These are phyloP conservation scores for Cephus spinipes DNA, from an alignment of 2,888 invertebrate species.

Conservation along the genomic window DNA sequence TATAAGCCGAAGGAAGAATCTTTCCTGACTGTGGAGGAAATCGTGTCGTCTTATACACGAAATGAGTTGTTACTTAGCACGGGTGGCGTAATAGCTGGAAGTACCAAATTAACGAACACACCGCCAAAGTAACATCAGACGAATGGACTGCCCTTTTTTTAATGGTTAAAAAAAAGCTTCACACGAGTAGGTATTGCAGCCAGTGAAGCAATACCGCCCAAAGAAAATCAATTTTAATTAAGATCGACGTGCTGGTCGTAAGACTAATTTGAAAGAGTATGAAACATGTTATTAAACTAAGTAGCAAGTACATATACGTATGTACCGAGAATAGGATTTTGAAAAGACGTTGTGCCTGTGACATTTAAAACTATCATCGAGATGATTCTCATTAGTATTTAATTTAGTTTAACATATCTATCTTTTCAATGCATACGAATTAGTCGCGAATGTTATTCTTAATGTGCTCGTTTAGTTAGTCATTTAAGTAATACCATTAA, in stretches of 20 bases:
- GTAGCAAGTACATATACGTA: not conserved
- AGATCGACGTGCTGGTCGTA: not conserved
- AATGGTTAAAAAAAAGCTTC: not conserved
- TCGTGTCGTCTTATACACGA: constrained; percentile 55
- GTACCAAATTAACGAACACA: constrained; percentile 56
- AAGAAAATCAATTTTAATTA: not conserved
- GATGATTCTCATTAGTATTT: not conserved
- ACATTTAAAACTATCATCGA: not conserved
- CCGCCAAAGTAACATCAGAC: constrained; percentile 43
- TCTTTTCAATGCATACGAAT: not conserved
- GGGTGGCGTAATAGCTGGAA: constrained; percentile 54
- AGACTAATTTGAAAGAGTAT: not conserved
- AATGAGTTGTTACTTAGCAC: constrained; percentile 59
- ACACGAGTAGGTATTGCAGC: not conserved
- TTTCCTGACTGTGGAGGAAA: constrained; percentile 60
- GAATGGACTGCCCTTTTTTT: not conserved
- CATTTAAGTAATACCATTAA: not conserved
- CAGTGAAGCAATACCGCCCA: not conserved
- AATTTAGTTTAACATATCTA: not conserved
- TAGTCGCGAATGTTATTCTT: not conserved
- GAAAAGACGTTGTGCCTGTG: not conserved
- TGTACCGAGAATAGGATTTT: not conserved
- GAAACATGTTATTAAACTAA: not conserved
- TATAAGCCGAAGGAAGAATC: constrained; percentile 62
- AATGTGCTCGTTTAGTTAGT: not conserved